Percentiles rank a stretch among this genome's conserved stretches.
These are phyloP conservation scores for Ochropacha duplaris DNA, from an alignment of 2,888 invertebrate species.

Conservation along the genomic window DNA sequence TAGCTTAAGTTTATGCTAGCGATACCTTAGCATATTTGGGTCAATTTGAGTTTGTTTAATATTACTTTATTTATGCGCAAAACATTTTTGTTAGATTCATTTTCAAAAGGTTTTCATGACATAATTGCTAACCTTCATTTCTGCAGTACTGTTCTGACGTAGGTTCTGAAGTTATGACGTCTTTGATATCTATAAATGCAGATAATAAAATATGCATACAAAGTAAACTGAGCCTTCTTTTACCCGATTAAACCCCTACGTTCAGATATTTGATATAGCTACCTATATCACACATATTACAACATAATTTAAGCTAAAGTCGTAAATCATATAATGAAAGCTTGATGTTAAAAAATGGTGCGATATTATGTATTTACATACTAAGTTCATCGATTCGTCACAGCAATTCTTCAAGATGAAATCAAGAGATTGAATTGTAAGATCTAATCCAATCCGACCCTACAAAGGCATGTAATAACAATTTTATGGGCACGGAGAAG, in stretches of 20 bases:
- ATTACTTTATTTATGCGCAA: conserved; percentile 41
- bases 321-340: too few relatives aligned
- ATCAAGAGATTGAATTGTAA: background rate
- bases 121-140: background rate
- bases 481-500: conserved; percentile 21
- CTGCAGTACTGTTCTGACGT: background rate
- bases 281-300: too few relatives aligned
- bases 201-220: conserved; percentile 1
- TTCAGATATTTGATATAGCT: too few relatives aligned
- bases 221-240: background rate
- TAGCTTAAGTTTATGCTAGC: conserved; percentile 50
- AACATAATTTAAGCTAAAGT: too few relatives aligned
- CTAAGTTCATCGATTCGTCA: background rate
- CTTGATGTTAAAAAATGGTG: too few relatives aligned
- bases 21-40: conserved; percentile 57
- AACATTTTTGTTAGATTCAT: conserved; percentile 9
- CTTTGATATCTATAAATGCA: background rate
- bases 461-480: background rate
- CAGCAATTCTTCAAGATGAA: background rate
- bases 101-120: background rate
- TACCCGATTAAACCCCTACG: background rate
- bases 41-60: conserved; percentile 47
- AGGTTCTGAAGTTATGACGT: conserved; percentile 1
- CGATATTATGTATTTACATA: background rate
- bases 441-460: background rate